These are phyloP conservation scores for Piscicola geometra DNA, from an alignment of 2,888 invertebrate species.

Conservation along the genomic window DNA sequence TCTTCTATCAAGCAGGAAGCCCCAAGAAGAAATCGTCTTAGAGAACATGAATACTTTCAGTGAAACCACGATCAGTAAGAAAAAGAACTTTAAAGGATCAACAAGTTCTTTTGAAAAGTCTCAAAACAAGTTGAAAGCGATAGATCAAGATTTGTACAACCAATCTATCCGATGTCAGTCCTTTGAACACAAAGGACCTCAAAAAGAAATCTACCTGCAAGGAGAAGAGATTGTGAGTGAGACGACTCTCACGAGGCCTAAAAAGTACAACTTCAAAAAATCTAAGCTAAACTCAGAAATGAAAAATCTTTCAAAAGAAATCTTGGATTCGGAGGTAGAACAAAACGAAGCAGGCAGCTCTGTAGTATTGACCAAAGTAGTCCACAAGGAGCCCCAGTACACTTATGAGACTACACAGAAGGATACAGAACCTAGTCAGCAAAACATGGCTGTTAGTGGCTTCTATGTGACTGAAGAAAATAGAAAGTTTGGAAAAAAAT, in stretches of 20 bases:
- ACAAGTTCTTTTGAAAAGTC: background rate
- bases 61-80: conserved; percentile 18
- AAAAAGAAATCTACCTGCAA: conserved; percentile 13
- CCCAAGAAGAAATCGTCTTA: conserved; percentile 23
- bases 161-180: background rate
- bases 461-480: background rate
- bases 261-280: background rate
- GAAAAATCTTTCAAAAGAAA: background rate
- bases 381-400: conserved; percentile 9
- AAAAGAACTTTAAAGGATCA: background rate
- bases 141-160: conserved; percentile 7
- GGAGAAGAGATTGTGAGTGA: conserved; percentile 13
- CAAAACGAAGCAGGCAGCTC: background rate
- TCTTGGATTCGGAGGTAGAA: background rate
- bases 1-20: background rate
- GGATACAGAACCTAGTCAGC: background rate
- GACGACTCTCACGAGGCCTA: background rate
- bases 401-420: background rate
- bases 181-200: background rate
- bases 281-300: background rate
- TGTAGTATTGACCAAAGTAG: background rate
- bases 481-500: background rate
- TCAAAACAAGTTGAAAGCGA: background rate
- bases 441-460: background rate
- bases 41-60: conserved; percentile 23